A percentile compares a stretch with the other conserved stretches of the same genome.
Conservation (phyloP, 2,888 invertebrate genomes). For the Phorcus lineatus region DNA sequence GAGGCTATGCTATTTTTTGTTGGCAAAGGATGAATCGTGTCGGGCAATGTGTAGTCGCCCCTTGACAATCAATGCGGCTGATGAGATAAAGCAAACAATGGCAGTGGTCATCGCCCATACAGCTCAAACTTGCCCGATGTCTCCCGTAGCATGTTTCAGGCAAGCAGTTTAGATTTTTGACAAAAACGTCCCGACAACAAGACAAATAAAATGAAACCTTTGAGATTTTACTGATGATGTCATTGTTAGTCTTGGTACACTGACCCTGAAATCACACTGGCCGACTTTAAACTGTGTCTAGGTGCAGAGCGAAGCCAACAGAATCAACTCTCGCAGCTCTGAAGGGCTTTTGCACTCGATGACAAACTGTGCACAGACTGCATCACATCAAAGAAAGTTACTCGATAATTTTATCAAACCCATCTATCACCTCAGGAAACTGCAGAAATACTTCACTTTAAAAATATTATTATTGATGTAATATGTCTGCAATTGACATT, state of each 20-base stretch:
- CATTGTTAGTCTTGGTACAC: neutral
- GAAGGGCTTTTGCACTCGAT: too few relatives aligned
- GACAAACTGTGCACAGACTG: too few relatives aligned
- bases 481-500: too few relatives aligned
- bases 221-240: neutral
- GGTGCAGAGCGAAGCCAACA: too few relatives aligned
- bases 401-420: too few relatives aligned
- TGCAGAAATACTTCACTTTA: too few relatives aligned
- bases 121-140: neutral
- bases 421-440: too few relatives aligned
- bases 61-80: neutral
- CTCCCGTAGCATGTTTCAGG: neutral
- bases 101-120: neutral
- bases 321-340: too few relatives aligned
- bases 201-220: neutral
- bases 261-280: neutral
- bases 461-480: too few relatives aligned
- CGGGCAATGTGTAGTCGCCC: neutral
- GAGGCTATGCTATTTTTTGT: constrained; percentile 4
- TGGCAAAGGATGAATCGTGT: neutral
- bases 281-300: too few relatives aligned
- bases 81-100: neutral
- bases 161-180: neutral
- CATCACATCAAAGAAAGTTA: too few relatives aligned
- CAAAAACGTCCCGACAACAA: neutral